A percentile compares a stretch with the other conserved stretches of the same genome.
These are phyloP conservation scores for Rhea pennata DNA, from an alignment of 2,113 vertebrate genomes.

Conservation along the genomic window DNA sequence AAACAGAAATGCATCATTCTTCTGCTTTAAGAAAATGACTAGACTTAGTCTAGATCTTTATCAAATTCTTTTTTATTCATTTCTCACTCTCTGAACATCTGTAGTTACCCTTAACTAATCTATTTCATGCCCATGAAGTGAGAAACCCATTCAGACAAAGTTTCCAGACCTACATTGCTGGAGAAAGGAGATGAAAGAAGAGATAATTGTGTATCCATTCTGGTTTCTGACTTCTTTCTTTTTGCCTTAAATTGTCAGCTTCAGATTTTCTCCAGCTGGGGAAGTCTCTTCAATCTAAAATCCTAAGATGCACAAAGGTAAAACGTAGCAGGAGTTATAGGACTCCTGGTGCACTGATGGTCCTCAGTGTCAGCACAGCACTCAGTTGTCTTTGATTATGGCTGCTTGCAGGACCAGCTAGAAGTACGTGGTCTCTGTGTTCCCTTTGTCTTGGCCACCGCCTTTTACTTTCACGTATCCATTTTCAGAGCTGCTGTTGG, in stretches of 20 bases:
- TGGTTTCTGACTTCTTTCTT: background rate
- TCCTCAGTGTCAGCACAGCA: background rate
- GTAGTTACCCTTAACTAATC: background rate
- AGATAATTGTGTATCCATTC: background rate
- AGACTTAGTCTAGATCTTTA: background rate
- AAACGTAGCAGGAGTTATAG: constrained; percentile 1
- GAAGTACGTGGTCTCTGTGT: constrained; percentile 24
- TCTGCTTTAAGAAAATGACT: constrained; percentile 8
- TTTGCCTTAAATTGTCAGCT: background rate
- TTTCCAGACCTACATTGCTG: background rate
- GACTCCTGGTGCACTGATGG: background rate
- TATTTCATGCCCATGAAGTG: too few species aligned
- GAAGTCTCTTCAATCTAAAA: too few species aligned
- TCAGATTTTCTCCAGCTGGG: background rate
- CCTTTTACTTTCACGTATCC: background rate
- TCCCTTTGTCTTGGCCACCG: background rate
- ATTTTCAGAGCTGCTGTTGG: background rate
- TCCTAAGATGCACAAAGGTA: background rate
- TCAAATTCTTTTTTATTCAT: background rate
- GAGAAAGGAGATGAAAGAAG: rapidly evolving
- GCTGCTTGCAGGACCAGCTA: background rate
- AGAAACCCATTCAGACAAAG: background rate
- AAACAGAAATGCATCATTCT: background rate
- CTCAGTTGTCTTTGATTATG: too few species aligned
- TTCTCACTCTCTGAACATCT: rapidly evolving